These are phyloP conservation scores for Anguilla marmorata DNA, from an alignment of 2,797 vertebrate species.

Conservation along the genomic window DNA sequence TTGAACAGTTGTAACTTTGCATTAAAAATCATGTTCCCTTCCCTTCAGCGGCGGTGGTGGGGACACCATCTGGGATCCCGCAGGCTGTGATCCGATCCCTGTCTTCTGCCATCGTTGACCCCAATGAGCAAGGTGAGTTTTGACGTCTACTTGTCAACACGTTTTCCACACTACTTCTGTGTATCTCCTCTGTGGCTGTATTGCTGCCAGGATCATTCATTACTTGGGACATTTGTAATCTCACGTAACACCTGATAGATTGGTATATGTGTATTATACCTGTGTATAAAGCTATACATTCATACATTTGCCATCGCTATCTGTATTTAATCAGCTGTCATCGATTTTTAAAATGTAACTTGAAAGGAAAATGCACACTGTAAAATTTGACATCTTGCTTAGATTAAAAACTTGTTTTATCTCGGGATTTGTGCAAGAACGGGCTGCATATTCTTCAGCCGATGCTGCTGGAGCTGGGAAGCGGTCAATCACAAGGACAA, in stretches of 20 bases:
- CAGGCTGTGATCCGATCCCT: constrained; percentile 60
- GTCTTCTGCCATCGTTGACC: constrained; percentile 59
- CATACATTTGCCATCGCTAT: not conserved
- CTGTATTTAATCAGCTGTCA: not conserved
- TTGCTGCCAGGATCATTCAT: not conserved
- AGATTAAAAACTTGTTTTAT: not conserved
- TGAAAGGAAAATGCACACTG: not conserved
- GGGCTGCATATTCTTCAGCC: constrained; percentile 14
- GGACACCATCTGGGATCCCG: constrained; percentile 53
- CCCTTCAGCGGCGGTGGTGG: constrained; percentile 50
- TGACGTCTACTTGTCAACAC: not conserved
- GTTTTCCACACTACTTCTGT: not conserved
- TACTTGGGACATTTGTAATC: not conserved
- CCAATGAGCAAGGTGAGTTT: constrained; percentile 64
- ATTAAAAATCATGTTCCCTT: not conserved
- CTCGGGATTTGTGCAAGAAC: not conserved
- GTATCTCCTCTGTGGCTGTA: not conserved
- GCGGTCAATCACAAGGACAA: constrained; percentile 7
- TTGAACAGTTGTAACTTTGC: not conserved
- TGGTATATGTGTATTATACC: not conserved
- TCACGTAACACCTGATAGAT: not conserved
- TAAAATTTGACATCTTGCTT: not conserved
- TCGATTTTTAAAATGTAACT: not conserved
- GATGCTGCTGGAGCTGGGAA: not conserved
- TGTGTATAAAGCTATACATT: not conserved